These are phyloP conservation scores for Somateria mollissima DNA, from an alignment of 2,797 vertebrate species.

Conservation along the genomic window DNA sequence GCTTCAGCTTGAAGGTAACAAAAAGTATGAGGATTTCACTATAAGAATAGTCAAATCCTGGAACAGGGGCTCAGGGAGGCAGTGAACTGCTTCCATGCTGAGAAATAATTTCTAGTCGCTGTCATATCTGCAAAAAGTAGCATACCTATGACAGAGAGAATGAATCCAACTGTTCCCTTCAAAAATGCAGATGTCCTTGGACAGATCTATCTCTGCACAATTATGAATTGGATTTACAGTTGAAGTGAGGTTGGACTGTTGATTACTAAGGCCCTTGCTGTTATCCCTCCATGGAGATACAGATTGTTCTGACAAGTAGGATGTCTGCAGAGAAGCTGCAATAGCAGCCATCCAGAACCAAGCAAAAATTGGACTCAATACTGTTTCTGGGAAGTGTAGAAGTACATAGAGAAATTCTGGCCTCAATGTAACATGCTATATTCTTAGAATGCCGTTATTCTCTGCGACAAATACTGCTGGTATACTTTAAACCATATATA, in stretches of 20 bases:
- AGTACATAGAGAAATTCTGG: not conserved
- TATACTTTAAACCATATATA: not conserved
- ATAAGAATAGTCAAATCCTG: not conserved
- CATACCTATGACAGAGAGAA: not conserved
- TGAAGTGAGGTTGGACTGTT: not conserved
- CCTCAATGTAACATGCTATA: not conserved
- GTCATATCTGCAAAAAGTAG: not conserved
- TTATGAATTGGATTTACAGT: rapidly evolving
- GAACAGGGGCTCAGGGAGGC: not conserved
- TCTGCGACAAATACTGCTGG: not conserved
- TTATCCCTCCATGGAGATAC: not conserved
- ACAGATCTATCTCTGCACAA: not conserved
- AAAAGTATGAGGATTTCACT: not conserved
- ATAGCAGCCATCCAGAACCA: rapidly evolving
- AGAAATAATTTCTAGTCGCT: not conserved
- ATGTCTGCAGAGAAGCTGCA: not conserved
- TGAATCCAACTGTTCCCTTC: not conserved
- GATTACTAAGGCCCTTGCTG: not conserved
- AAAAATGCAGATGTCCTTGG: not conserved
- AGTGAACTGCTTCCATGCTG: not conserved
- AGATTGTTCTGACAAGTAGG: not conserved
- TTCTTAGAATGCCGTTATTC: not conserved
- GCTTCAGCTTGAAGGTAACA: not conserved
- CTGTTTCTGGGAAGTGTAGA: not conserved
- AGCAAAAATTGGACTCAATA: not conserved